Evolutionary conservation across 2,797 vertebrate genomes (phyloP), one percentile per base, ranked within the genome.

Genomic region (Distichodus sexfasciatus): DNA sequence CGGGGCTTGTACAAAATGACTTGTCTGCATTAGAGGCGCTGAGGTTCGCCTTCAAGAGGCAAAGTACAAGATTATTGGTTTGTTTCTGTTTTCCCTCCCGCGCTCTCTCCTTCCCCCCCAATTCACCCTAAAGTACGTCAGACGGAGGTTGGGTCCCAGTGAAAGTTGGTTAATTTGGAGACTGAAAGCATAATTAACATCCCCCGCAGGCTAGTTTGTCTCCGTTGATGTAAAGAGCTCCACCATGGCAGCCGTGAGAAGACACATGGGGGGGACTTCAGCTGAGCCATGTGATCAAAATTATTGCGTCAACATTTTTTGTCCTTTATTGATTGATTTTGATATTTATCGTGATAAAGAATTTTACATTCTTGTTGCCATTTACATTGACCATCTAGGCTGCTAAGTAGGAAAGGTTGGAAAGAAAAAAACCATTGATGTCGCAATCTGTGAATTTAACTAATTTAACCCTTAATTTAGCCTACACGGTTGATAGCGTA

Each of bases 91-190:
- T 62, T 76, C 65, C 79, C 88, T 84, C 44, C 67, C 59, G 66
- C 31, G 51, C 31, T 71, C 74, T 51, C 51, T 44, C 21, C 26
- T 33, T 24, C 80, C 78, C 79, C 77, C 83, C 81, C 33, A 53
- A 84, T 81, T 84, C 78, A 90, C 88, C 90, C 50, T 50, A 90
- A 88, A 89, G 86, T 78, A 88, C 89, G 76, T 84, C 91, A 91
- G 91, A 90, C 93, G 92, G 92, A 92, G 89, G 93, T 90, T 88
- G 91, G 92, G 93, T 94, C 94, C 93, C 86, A 91, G 90, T 91
- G 93, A 95, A 97, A 95, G 94, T 94, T 95, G 93, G 91, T 91
- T 96, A 94, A 97, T 97, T 96, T 96, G 92, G 86, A 83, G 77
- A 93, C 93, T 94, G 93, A 93, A 91, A 90, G 93, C 91, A 91